These are phyloP conservation scores for Laothoe populi DNA, from an alignment of 2,888 invertebrate genomes.

Conservation along the genomic window DNA sequence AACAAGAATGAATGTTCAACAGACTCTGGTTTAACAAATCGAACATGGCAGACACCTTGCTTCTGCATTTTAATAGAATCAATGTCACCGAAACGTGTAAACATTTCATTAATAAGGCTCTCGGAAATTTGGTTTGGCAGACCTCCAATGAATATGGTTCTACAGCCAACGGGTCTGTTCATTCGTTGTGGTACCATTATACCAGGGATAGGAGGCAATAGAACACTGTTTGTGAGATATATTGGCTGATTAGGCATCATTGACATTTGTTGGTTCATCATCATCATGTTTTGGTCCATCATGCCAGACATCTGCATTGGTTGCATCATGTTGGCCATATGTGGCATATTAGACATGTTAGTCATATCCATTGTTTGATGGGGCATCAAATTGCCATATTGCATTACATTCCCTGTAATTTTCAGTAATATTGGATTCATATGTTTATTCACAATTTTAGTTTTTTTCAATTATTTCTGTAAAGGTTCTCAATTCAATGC, in stretches of 20 bases:
- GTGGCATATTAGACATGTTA: constrained; percentile 47
- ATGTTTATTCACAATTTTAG: neutral
- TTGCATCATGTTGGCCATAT: constrained; percentile 53
- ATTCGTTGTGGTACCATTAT: constrained; percentile 91
- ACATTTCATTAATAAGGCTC: constrained; percentile 93
- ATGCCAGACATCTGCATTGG: constrained; percentile 71
- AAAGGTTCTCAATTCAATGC: no score
- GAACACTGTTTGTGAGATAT: constrained; percentile 89
- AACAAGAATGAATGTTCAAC: constrained; percentile 94
- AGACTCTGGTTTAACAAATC: constrained; percentile 91
- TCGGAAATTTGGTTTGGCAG: constrained; percentile 93
- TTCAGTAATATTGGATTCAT: neutral
- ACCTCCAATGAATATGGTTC: constrained; percentile 96
- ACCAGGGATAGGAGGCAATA: constrained; percentile 94
- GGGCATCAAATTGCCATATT: constrained; percentile 47
- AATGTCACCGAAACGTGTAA: constrained; percentile 87
- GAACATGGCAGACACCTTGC: constrained; percentile 96
- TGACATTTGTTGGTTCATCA: constrained; percentile 57
- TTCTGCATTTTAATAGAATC: constrained; percentile 88
- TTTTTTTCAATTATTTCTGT: no score
- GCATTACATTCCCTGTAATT: constrained; percentile 51
- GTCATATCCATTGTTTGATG: constrained; percentile 50
- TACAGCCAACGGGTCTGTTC: constrained; percentile 94
- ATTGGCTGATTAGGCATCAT: constrained; percentile 54
- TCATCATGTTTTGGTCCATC: constrained; percentile 86